phyloP scores from a whole-genome alignment of 2,888 invertebrate species.

The Timema cristinae region DNA sequence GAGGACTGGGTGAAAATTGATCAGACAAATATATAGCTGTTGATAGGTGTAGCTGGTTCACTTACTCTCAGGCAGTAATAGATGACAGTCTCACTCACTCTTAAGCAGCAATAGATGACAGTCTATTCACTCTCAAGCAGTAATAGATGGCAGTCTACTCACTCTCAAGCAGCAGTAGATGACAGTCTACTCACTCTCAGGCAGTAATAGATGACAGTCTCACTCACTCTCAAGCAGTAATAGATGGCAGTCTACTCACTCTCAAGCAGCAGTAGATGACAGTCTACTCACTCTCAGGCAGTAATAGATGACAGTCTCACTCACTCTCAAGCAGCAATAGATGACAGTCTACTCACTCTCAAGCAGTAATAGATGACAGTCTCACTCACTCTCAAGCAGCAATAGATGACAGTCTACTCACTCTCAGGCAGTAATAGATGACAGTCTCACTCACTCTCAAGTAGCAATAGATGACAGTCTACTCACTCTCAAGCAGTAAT shows the following conservation, averaged over 20 bases:
- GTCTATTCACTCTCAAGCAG: no score
- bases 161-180: constrained; percentile 61
- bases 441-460: no score
- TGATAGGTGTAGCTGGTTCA: neutral
- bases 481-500: no score
- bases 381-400: no score
- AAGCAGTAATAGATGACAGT: no score
- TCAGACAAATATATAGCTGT: no score
- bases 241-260: constrained; percentile 54
- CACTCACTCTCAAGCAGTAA: constrained; percentile 55
- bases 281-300: constrained; percentile 51
- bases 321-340: constrained; percentile 57
- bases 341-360: constrained; percentile 50
- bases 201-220: constrained; percentile 59
- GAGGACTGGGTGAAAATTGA: no score
- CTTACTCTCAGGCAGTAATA: neutral
- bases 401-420: neutral
- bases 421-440: no score
- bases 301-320: constrained; percentile 55
- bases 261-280: constrained; percentile 62
- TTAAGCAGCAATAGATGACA: no score
- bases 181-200: constrained; percentile 50
- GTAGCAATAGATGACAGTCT: no score
- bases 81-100: no score
- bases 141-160: constrained; percentile 16